These are phyloP conservation scores for Drosophila formosana DNA, from an alignment of 2,888 invertebrate genomes.

Conservation along the genomic window DNA sequence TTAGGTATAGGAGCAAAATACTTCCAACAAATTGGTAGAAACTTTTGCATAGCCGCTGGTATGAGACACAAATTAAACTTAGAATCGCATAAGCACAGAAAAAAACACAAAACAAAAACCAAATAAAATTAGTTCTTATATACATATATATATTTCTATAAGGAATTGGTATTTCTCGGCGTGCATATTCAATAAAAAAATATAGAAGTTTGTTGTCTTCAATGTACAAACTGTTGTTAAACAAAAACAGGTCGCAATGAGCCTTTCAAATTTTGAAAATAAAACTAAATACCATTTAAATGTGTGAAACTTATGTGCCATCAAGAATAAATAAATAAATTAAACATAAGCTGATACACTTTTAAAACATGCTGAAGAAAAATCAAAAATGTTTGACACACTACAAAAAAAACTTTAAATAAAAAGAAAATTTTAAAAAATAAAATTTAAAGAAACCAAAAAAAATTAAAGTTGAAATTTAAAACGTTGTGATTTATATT, in stretches of 20 bases:
- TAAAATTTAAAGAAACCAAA: constrained; percentile 4
- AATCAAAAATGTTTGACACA: constrained; percentile 40
- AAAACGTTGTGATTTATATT: constrained; percentile 76
- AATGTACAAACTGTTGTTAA: constrained; percentile 44
- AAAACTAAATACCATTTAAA: constrained; percentile 28
- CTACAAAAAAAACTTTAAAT: constrained; percentile 17
- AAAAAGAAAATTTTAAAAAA: constrained; percentile 22
- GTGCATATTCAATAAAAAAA: constrained; percentile 50
- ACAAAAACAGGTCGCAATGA: constrained; percentile 52
- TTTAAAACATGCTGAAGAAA: constrained; percentile 40
- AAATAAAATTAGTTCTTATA: constrained; percentile 12
- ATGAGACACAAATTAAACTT: constrained; percentile 33
- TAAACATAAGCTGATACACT: constrained; percentile 44
- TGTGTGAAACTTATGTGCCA: constrained; percentile 75
- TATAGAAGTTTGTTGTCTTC: constrained; percentile 35
- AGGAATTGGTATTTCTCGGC: constrained; percentile 27
- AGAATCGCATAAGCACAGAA: constrained; percentile 10
- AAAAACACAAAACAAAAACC: constrained; percentile 2
- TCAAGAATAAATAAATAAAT: constrained; percentile 38
- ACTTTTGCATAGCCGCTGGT: constrained; percentile 61
- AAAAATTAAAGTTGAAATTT: constrained; percentile 54
- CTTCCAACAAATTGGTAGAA: constrained; percentile 30
- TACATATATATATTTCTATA: constrained; percentile 23
- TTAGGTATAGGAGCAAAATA: constrained; percentile 33
- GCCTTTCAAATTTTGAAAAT: constrained; percentile 37